These are phyloP conservation scores for Mesorhabditis sp. DNA, from an alignment of 2,888 invertebrate genomes.

Conservation along the genomic window DNA sequence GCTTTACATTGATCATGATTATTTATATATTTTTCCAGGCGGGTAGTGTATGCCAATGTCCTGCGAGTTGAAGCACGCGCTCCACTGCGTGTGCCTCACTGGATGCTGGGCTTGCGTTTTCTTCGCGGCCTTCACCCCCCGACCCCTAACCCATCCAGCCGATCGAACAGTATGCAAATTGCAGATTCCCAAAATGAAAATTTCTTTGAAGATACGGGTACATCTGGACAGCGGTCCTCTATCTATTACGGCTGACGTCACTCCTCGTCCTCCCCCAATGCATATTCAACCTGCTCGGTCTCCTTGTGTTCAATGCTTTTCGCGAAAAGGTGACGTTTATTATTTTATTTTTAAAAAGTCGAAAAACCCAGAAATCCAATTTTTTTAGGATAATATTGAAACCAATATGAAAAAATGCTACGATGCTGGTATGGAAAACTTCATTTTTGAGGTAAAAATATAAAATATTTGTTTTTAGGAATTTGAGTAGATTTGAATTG, in stretches of 20 bases:
- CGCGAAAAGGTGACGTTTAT: conserved; percentile 63
- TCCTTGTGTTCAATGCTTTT: conserved; percentile 86
- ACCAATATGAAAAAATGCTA: conserved; percentile 59
- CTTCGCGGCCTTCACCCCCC: conserved; percentile 43
- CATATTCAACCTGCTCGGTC: conserved; percentile 54
- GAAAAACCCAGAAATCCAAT: not conserved
- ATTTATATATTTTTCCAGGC: conserved; percentile 17
- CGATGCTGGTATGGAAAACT: conserved; percentile 87
- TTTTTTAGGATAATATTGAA: conserved; percentile 52
- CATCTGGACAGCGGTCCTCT: conserved; percentile 46
- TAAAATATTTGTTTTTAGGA: not conserved
- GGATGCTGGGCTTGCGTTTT: conserved; percentile 51
- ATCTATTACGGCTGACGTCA: conserved; percentile 50
- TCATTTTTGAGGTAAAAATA: conserved; percentile 75
- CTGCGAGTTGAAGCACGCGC: conserved; percentile 51
- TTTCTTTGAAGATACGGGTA: conserved; percentile 51
- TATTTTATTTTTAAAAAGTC: not conserved
- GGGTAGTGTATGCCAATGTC: conserved; percentile 35
- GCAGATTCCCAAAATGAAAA: not conserved
- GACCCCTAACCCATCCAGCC: conserved; percentile 23
- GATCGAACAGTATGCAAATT: conserved; percentile 28
- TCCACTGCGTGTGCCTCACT: conserved; percentile 48
- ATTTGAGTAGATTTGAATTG: not conserved
- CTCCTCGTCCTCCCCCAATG: conserved; percentile 58
- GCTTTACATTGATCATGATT: no score